These are phyloP conservation scores for Nothobranchius furzeri DNA, from an alignment of 2,113 vertebrate species.

Conservation along the genomic window DNA sequence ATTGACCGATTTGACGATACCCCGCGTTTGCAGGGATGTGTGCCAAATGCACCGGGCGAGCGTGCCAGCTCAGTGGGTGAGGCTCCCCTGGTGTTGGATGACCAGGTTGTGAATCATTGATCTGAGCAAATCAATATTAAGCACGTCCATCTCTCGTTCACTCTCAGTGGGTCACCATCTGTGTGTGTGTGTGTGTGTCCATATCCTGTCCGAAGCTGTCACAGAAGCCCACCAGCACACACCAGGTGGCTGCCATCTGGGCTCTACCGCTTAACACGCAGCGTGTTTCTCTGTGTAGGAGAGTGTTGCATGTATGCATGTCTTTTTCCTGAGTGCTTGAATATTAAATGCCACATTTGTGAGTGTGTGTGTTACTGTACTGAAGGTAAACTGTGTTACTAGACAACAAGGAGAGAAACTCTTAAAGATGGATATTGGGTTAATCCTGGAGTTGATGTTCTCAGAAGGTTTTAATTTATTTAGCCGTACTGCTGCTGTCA, in stretches of 20 bases:
- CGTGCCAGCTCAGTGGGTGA: constrained; percentile 57
- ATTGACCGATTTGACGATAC: constrained; percentile 20
- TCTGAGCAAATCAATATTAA: constrained; percentile 75
- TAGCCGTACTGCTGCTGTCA: constrained; percentile 23
- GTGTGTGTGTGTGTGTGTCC: constrained; percentile 51
- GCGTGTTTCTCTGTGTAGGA: constrained; percentile 63
- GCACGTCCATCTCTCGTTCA: constrained; percentile 62
- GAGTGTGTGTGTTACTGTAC: constrained; percentile 33
- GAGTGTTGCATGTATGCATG: constrained; percentile 54
- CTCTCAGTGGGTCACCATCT: constrained; percentile 67
- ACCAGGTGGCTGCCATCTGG: constrained; percentile 76
- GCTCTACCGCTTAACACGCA: constrained; percentile 64
- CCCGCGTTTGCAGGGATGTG: constrained; percentile 23
- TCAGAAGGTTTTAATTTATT: constrained; percentile 24
- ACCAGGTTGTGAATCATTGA: constrained; percentile 77
- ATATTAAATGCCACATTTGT: constrained; percentile 63
- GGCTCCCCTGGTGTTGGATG: constrained; percentile 56
- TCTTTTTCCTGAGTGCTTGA: constrained; percentile 46
- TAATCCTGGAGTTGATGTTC: neutral
- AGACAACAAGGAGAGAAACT: neutral
- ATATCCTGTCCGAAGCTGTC: constrained; percentile 58
- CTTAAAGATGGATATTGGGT: neutral
- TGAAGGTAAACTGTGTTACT: constrained; percentile 4
- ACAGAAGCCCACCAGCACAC: constrained; percentile 63
- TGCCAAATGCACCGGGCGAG: constrained; percentile 36